phyloP scores from a whole-genome alignment of 2,888 invertebrate genomes.

The Punctoribates punctum region DNA sequence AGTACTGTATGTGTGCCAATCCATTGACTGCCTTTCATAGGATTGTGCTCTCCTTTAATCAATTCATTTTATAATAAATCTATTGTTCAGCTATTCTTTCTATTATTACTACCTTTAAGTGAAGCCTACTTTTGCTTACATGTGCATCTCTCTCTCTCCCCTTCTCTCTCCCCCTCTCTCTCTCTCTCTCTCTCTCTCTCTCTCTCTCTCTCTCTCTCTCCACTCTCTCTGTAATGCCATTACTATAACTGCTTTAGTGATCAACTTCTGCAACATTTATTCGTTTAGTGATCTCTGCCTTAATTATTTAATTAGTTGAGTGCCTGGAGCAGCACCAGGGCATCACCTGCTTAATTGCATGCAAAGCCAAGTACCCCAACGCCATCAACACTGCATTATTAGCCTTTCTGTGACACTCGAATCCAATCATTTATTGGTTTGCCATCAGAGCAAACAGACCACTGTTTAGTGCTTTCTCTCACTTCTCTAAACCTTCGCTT shows the following conservation, averaged over 20 bases:
- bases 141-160: neutral
- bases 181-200: too few relatives aligned
- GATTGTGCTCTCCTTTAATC: neutral
- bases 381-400: neutral
- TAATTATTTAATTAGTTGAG: constrained; percentile 5
- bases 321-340: neutral
- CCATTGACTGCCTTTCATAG: neutral
- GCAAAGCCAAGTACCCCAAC: neutral
- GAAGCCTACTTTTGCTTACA: neutral
- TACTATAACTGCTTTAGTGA: neutral
- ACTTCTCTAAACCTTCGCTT: too few relatives aligned
- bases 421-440: neutral
- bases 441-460: neutral
- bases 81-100: constrained; percentile 15
- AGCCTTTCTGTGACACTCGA: neutral
- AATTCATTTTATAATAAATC: constrained; percentile 25
- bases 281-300: neutral
- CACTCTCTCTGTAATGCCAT: neutral
- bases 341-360: constrained; percentile 11
- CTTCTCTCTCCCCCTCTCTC: too few relatives aligned
- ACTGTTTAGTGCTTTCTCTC: too few relatives aligned
- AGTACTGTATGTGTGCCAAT: neutral
- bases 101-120: constrained; percentile 13
- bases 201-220: too few relatives aligned
- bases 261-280: neutral